These are phyloP conservation scores for Onychomys arenicola DNA, from an alignment of 2,797 vertebrate species.

Conservation along the genomic window DNA sequence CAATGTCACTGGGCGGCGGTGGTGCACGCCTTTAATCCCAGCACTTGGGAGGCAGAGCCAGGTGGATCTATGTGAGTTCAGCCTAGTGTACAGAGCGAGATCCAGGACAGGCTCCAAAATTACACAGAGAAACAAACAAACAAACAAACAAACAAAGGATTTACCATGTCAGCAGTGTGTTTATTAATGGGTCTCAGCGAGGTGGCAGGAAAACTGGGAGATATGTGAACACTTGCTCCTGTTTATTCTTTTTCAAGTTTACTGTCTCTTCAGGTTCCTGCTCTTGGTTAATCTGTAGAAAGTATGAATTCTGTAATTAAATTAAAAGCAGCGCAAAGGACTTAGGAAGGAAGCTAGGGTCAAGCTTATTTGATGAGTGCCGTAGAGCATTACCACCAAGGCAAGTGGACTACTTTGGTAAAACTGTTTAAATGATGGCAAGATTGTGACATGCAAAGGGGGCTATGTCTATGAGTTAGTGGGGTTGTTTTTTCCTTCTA, in stretches of 20 bases:
- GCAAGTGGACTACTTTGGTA: not conserved
- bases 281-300: not conserved
- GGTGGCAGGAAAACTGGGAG: not conserved
- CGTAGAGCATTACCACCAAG: not conserved
- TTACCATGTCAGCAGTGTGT: not conserved
- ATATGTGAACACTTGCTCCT: not conserved
- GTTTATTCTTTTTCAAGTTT: not conserved
- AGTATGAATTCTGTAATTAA: not conserved
- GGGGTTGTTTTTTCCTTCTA: not conserved
- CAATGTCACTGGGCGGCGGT: too few relatives aligned
- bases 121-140: too few relatives aligned
- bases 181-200: not conserved
- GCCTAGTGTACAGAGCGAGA: too few relatives aligned
- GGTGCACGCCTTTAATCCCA: too few relatives aligned
- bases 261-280: not conserved
- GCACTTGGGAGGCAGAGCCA: too few relatives aligned
- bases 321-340: not conserved
- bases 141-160: too few relatives aligned
- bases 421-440: not conserved
- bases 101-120: too few relatives aligned
- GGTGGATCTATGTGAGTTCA: too few relatives aligned
- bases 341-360: slow-evolving; percentile 13
- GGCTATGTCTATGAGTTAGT: not conserved
- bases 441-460: not conserved
- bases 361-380: not conserved